Evolutionary conservation across 1,140 invertebrate genomes (phyloP).

Genomic region (Aphidius ervi): DNA sequence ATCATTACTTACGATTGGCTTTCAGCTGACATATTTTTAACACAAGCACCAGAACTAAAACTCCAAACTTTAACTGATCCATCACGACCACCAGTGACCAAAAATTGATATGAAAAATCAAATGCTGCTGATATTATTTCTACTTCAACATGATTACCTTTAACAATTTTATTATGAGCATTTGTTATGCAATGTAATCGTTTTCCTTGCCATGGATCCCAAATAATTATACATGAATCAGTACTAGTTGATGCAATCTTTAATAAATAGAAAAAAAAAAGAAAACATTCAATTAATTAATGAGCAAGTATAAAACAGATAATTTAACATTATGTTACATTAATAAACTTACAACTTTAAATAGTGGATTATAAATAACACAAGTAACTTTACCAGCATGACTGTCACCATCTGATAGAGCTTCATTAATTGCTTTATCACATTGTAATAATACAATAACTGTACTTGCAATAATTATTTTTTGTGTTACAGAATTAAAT

Average conservation of each 20-base stretch:
- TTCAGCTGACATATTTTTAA: constrained; percentile 61
- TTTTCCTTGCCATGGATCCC: constrained; percentile 62
- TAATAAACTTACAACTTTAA: constrained; percentile 54
- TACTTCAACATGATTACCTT: constrained; percentile 59
- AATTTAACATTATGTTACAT: constrained; percentile 5
- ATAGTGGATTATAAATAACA: constrained; percentile 66
- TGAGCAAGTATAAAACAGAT: not conserved
- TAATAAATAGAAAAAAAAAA: not conserved
- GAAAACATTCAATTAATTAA: not conserved
- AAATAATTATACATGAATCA: constrained; percentile 70
- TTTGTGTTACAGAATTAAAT: constrained; percentile 62
- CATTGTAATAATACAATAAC: constrained; percentile 60
- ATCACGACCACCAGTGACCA: constrained; percentile 67
- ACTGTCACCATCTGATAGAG: constrained; percentile 65
- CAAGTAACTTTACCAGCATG: constrained; percentile 62
- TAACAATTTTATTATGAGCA: constrained; percentile 59
- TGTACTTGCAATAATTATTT: constrained; percentile 60
- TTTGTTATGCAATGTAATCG: constrained; percentile 60
- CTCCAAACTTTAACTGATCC: constrained; percentile 74
- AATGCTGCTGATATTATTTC: constrained; percentile 76
- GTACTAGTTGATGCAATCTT: constrained; percentile 61
- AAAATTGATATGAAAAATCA: constrained; percentile 63
- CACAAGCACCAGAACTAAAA: constrained; percentile 68
- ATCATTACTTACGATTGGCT: constrained; percentile 40
- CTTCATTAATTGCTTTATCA: constrained; percentile 58